phyloP scores from a whole-genome alignment of 2,797 vertebrate genomes.

The Rhinatrema bivittatum region DNA sequence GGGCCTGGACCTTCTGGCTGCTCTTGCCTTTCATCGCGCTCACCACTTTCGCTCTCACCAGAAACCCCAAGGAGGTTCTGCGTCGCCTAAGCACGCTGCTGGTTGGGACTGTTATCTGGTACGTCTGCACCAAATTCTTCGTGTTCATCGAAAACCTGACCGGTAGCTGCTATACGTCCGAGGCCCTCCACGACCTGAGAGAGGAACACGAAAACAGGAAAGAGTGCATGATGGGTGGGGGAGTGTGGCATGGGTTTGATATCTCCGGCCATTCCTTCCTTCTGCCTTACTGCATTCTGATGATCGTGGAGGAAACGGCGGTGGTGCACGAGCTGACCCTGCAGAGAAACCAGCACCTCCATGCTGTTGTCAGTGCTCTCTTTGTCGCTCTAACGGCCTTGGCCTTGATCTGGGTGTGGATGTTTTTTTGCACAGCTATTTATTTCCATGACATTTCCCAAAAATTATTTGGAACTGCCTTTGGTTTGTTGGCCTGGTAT shows the following conservation, averaged over 20 bases:
- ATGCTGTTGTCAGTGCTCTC: constrained; percentile 49
- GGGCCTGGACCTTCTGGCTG: constrained; percentile 87
- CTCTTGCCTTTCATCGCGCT: constrained; percentile 81
- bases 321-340: constrained; percentile 60
- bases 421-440: constrained; percentile 83
- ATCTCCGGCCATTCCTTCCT: constrained; percentile 94
- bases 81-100: constrained; percentile 63
- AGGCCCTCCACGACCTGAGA: not conserved
- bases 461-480: constrained; percentile 74
- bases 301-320: constrained; percentile 80
- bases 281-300: constrained; percentile 77
- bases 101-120: constrained; percentile 82
- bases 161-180: constrained; percentile 60
- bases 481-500: constrained; percentile 76
- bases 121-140: constrained; percentile 68
- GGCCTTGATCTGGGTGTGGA: constrained; percentile 75
- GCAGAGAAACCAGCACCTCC: constrained; percentile 30
- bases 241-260: constrained; percentile 80
- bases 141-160: constrained; percentile 71
- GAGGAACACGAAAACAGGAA: constrained; percentile 48
- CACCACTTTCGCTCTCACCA: constrained; percentile 58
- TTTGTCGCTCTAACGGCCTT: constrained; percentile 73
- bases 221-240: constrained; percentile 61
- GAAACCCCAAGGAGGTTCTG: constrained; percentile 41
- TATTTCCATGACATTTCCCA: constrained; percentile 82